Evolutionary conservation across 1,140 invertebrate species (phyloP), one percentile per base, ranked within the genome.

Genomic region (Meloidogyne chitwoodi): DNA sequence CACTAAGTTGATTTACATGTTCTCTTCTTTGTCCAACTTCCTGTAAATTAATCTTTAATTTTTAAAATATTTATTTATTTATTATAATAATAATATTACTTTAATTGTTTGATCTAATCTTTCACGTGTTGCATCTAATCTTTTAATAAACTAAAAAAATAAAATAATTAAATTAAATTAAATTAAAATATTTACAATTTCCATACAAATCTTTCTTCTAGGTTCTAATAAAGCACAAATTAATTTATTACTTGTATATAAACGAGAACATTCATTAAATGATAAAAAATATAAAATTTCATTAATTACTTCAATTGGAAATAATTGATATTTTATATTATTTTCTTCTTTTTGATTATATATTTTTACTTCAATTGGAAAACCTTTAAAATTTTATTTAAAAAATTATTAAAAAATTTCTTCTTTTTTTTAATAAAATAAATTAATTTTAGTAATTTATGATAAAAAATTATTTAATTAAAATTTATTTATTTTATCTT

Each of bases 61-160:
- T 56, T n/a, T 6, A n/a, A n/a, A n/a, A 6, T 8, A 38, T 38
- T 38, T 8, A 38, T n/a, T 56, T n/a, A n/a, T 41, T 41, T 41
- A 14, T 41, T 11, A 41, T 14, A 41, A 14, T 41, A n/a, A 8
- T 56, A 14, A 14, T 48, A 14, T 56, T 56, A 56, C 71, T 24
- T 73, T 31, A 29, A 73, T 73, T 26, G 71, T 73, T 38, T 73
- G 22, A 22, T 73, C 71, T 24, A 73, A 31, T 24, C 34, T 73
- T 34, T 73, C 56, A 19, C 71, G 71, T 22, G 71, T 73, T 24
- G 41, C 56, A 29, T 73, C 71, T 31, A 73, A 22, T 61, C 71
- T 56, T 63, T 73, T 73, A 4, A 73, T 41, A 63, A 73, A 73
- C 71, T 73, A 0, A 24, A 73, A 73, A 63, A 29, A n/a, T n/a